Base-by-base conservation (phyloP, 2,888 invertebrate genomes). In the Mystacides longicornis region DNA sequence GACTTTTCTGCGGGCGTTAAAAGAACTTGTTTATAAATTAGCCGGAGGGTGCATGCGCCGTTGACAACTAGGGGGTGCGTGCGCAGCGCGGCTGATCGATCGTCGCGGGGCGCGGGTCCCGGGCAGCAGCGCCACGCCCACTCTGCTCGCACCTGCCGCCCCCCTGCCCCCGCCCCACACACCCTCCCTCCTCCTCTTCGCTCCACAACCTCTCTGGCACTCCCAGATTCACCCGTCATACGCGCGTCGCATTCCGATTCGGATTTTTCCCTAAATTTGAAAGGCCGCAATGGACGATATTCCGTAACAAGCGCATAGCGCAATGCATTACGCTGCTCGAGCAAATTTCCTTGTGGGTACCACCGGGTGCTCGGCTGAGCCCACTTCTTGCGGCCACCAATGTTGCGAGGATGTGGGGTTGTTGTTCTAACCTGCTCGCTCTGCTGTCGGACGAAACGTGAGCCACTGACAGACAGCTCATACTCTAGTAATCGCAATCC, bases 51-150 rank as follows among this genome's bases (percentile, higher is more conserved):
- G 58, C 61, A 56, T 61, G 51, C 60, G 57, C 61, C 49, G 60
- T 63, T 37, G 23, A 27, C 49, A 53, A 31, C 45, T 37, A 3
- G 14, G 27, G 56, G 43, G 31, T 50, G 69, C 70, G 56, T 60
- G 60, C 71, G 71, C 72, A 49, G 71, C 69, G 67, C 69, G 71
- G 74, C 75, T 76, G 74, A 75, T 73, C 63, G 64, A 64, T 64
- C 65, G 65, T 64, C 65, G 64, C 64, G 66, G 66, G 78, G 78
- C 78, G 76, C 74, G 74, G 66, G 31, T 20, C 31, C 54, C 51
- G 31, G 47, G 51, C 23, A 23, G 51, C 74, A n/a, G 71, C 69
- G 74, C 70, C 52, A 62, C 63, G 64, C 62, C 54, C 54, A 54
- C 54, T 49, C 54, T 49, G 54, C 54, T 54, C 54, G 54, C 54